Percentiles rank a stretch among this genome's conserved stretches.
These are phyloP conservation scores for Euclidia mi DNA, from an alignment of 2,888 invertebrate genomes.

Conservation along the genomic window DNA sequence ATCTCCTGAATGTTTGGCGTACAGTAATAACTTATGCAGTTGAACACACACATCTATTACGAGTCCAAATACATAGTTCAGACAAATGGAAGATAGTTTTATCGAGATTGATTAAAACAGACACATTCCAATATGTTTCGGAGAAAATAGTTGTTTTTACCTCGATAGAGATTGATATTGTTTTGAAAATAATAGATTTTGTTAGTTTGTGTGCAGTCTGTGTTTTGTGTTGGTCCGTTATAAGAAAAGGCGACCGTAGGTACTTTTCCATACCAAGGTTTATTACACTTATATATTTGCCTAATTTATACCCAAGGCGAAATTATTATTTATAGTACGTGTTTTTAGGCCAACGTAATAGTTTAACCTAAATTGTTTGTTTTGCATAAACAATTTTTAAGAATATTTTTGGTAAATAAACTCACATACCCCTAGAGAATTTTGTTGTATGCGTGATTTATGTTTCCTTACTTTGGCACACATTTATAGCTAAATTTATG, in stretches of 20 bases:
- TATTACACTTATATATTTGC: background rate
- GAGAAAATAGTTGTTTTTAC: background rate
- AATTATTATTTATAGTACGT: background rate
- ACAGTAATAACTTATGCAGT: background rate
- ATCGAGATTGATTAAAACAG: constrained; percentile 8
- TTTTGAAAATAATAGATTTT: background rate
- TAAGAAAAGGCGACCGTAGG: too few relatives aligned
- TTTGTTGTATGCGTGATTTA: constrained; percentile 3
- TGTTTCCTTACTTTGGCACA: constrained; percentile 8
- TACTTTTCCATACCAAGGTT: too few relatives aligned
- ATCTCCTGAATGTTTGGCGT: background rate
- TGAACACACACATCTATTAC: constrained; percentile 3
- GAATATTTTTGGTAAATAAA: constrained; percentile 5
- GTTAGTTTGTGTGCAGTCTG: too few relatives aligned
- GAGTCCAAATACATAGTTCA: background rate
- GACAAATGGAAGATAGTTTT: background rate
- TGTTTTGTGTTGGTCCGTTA: too few relatives aligned
- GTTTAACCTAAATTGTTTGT: background rate
- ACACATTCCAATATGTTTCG: constrained; percentile 5
- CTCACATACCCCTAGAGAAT: background rate
- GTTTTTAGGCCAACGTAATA: constrained; percentile 11
- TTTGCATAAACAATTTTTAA: background rate
- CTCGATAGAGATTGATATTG: background rate
- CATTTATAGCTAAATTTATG: constrained; percentile 8
- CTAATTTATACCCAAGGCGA: too few relatives aligned